These are phyloP conservation scores for Oncorhynchus tshawytscha DNA, from an alignment of 2,113 vertebrate genomes.

Conservation along the genomic window DNA sequence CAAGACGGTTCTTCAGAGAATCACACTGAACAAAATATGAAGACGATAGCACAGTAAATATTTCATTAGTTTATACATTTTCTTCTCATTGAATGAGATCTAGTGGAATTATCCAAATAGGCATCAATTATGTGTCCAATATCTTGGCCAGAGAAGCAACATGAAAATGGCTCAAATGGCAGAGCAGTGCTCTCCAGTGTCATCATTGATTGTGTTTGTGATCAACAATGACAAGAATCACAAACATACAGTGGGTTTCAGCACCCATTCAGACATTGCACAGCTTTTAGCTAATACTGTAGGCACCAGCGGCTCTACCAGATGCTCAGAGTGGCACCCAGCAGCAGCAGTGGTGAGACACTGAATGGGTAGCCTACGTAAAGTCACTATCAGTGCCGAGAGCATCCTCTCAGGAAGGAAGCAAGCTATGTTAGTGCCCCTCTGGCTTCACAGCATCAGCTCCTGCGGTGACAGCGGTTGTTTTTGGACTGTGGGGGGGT, in stretches of 20 bases:
- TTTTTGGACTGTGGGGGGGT: slow-evolving; percentile 66
- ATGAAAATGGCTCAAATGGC: too few relatives aligned
- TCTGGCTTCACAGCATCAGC: slow-evolving; percentile 47
- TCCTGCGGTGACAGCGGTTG: slow-evolving; percentile 64
- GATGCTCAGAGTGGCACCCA: not conserved
- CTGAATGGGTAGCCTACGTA: not conserved
- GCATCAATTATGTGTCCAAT: too few relatives aligned
- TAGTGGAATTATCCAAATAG: too few relatives aligned
- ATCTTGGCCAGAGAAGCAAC: too few relatives aligned
- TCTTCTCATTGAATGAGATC: too few relatives aligned
- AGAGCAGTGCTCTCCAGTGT: too few relatives aligned
- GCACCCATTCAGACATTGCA: too few relatives aligned
- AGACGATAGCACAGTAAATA: not conserved
- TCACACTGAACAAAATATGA: not conserved
- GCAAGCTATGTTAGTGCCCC: slow-evolving; percentile 42
- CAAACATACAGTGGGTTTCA: too few relatives aligned
- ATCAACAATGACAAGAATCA: too few relatives aligned
- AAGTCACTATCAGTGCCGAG: slow-evolving; percentile 39
- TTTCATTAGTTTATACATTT: not conserved
- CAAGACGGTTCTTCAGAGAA: not conserved
- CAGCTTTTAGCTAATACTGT: too few relatives aligned
- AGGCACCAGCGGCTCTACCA: not conserved
- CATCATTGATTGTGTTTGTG: too few relatives aligned
- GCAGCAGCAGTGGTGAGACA: not conserved
- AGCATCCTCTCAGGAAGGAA: slow-evolving; percentile 65